phyloP scores from a whole-genome alignment of 1,140 invertebrate genomes.

The Apis laboriosa region DNA sequence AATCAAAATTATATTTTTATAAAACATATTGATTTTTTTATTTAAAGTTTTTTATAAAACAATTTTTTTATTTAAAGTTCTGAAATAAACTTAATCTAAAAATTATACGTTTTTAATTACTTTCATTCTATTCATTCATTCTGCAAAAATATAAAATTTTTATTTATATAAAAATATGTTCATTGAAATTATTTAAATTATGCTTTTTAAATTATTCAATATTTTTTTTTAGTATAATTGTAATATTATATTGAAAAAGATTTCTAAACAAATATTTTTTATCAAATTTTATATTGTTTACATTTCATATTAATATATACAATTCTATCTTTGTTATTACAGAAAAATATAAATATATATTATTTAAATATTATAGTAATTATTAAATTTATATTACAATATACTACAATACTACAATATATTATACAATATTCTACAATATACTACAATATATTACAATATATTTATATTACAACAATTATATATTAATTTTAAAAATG shows the following conservation, averaged over 20 bases:
- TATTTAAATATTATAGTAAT: neutral
- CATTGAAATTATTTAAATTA: neutral
- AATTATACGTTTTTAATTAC: neutral
- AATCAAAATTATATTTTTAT: neutral
- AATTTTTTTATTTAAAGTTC: neutral
- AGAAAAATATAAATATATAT: neutral
- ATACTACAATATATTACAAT: neutral
- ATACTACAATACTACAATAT: no score
- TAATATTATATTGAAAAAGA: neutral
- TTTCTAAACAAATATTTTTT: neutral
- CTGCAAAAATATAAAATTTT: neutral
- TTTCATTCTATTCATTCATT: neutral
- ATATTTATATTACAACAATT: no score
- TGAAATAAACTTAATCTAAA: neutral
- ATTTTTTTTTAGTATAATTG: neutral
- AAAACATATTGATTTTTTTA: neutral
- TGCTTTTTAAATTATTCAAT: neutral
- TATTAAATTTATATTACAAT: neutral
- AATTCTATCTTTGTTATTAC: neutral
- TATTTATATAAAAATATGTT: neutral
- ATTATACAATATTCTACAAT: no score
- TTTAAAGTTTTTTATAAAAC: neutral
- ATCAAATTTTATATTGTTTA: slow-evolving; percentile 9
- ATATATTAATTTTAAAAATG: no score
- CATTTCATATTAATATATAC: neutral